These are phyloP conservation scores for Hydrozoanthus tunicans DNA, from an alignment of 64 coral and sea anemone genomes.

Conservation along the genomic window DNA sequence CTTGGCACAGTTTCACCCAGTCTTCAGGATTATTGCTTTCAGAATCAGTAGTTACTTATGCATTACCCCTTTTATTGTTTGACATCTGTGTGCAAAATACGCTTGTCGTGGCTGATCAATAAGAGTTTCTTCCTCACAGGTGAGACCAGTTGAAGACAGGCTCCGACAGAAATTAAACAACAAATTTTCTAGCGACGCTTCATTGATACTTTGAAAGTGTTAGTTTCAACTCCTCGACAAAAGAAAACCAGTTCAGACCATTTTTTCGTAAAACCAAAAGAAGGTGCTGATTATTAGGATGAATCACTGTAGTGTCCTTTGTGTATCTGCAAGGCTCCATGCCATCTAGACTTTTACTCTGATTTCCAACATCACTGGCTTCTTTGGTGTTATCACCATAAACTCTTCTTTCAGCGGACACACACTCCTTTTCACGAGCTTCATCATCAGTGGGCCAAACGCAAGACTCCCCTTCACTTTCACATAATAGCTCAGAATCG, in stretches of 20 bases:
- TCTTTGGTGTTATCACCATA: neutral
- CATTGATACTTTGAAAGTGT: neutral
- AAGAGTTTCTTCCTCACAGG: neutral
- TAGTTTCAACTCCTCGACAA: slow-evolving; percentile 44
- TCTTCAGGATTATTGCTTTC: slow-evolving; percentile 54
- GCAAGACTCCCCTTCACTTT: slow-evolving; percentile 40
- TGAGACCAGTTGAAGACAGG: neutral
- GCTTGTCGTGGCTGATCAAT: slow-evolving; percentile 45
- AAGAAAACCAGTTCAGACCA: slow-evolving; percentile 53
- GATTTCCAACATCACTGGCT: neutral
- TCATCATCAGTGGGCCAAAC: slow-evolving; percentile 37
- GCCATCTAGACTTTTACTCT: neutral
- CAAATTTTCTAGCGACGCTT: slow-evolving; percentile 36
- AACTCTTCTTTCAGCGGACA: neutral
- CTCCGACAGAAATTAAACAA: neutral
- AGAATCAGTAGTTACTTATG: slow-evolving; percentile 11
- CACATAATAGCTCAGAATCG: slow-evolving; percentile 31
- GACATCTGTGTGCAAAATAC: neutral
- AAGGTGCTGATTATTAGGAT: slow-evolving; percentile 19
- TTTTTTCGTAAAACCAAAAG: slow-evolving; percentile 7
- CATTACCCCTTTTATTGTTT: neutral
- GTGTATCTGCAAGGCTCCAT: neutral
- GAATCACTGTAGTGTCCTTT: neutral
- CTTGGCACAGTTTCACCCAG: neutral
- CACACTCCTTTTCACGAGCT: neutral